Evolutionary conservation across 2,888 invertebrate genomes (phyloP), one percentile per base, ranked within the genome.

Genomic region (Isotomurus palustris): DNA sequence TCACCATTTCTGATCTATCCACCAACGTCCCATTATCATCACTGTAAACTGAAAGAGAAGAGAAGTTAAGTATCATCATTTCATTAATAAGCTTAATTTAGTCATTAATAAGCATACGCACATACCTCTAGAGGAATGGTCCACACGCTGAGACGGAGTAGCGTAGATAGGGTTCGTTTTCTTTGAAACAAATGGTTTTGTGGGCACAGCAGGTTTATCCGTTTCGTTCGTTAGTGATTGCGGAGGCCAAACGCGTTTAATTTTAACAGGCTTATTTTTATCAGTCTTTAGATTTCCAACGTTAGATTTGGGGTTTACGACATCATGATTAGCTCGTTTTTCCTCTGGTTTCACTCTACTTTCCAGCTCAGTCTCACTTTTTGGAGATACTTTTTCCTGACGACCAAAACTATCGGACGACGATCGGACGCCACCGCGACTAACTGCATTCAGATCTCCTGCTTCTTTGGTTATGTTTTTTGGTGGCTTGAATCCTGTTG

Each of bases 91-190:
- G 6, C 6, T 12, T 40, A 14, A 14, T 17, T 19, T 40, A n/a
- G 19, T 6, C 6, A 40, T 12, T 32, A 19, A 6, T 38, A 19
- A n/a, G 12, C n/a, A n/a, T n/a, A n/a, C n/a, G n/a, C n/a, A n/a
- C n/a, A n/a, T 62, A 68, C 70, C 63, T 60, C 64, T 58, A 64
- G 57, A 67, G 53, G 66, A 60, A 52, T 64, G 66, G 60, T 70
- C 67, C 53, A 67, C 64, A 58, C 66, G 62, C 51, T 66, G 67
- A 24, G 67, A 68, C 43, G 91, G 91, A 8, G 89, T 91, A 17
- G 91, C 91, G 73, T 91, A 91, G 25, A 78, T 75, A 2, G 82
- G 82, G 72, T 83, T 82, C 51, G 81, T 80, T 44, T 83, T 81
- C 70, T 83, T 83, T 69, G 82, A 80, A 49, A 82, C 57, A 52